phyloP scores from a whole-genome alignment of 1,140 invertebrate genomes.

The Pinna nobilis region DNA sequence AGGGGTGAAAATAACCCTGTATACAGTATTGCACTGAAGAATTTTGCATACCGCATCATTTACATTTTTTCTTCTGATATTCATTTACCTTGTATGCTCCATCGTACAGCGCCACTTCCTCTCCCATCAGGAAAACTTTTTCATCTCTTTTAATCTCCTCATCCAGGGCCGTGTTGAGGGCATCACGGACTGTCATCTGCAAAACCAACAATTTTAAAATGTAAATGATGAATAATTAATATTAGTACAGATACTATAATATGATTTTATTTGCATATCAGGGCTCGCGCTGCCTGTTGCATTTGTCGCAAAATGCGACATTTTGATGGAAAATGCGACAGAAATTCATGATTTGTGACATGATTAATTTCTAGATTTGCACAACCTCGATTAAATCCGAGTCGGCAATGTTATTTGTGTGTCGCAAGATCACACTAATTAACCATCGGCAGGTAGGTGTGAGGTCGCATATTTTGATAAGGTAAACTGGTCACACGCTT shows the following conservation, averaged over 20 bases:
- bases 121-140: constrained; percentile 94
- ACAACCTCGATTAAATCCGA: background rate
- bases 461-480: too few species aligned
- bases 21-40: too few species aligned
- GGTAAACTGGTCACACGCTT: too few species aligned
- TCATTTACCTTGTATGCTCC: constrained; percentile 92
- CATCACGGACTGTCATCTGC: constrained; percentile 95
- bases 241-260: background rate
- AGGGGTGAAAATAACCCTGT: too few species aligned
- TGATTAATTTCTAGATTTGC: background rate
- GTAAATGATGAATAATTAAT: background rate
- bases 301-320: too few species aligned
- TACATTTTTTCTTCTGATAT: background rate
- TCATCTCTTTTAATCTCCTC: constrained; percentile 98
- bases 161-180: constrained; percentile 95
- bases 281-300: too few species aligned
- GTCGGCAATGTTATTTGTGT: too few species aligned
- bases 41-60: too few species aligned
- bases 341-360: too few species aligned
- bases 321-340: too few species aligned
- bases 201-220: constrained; percentile 1
- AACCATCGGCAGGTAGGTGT: too few species aligned
- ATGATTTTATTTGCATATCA: background rate
- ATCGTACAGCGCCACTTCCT: constrained; percentile 99
- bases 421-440: too few species aligned